A percentile compares a stretch with the other conserved stretches of the same genome.
These are phyloP conservation scores for Agrotis exclamationis DNA, from an alignment of 2,888 invertebrate species.

Conservation along the genomic window DNA sequence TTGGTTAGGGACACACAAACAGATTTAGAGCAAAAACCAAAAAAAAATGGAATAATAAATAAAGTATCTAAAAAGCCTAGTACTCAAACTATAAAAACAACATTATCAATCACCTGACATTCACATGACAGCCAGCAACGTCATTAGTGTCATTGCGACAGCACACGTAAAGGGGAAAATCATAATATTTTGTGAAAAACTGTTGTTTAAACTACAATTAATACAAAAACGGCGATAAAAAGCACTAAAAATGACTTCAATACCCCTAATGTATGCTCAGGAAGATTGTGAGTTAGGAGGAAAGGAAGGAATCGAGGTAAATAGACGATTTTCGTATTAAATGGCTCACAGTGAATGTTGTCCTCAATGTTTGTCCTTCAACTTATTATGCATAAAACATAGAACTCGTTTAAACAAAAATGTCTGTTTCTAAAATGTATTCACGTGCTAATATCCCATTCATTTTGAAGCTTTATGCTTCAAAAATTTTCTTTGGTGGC, in stretches of 20 bases:
- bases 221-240: conserved; percentile 39
- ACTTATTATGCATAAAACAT: conserved; percentile 41
- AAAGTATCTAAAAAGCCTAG: conserved; percentile 25
- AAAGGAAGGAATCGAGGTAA: conserved; percentile 90
- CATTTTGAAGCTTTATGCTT: conserved; percentile 12
- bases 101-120: conserved; percentile 56
- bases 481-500: neutral
- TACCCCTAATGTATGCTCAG: conserved; percentile 92
- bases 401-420: conserved; percentile 34
- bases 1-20: neutral
- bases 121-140: conserved; percentile 50
- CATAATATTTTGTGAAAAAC: conserved; percentile 50
- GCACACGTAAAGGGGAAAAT: conserved; percentile 66
- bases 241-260: conserved; percentile 82
- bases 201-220: conserved; percentile 31
- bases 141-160: conserved; percentile 60
- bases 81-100: conserved; percentile 12
- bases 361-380: conserved; percentile 64
- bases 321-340: conserved; percentile 27
- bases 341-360: conserved; percentile 51
- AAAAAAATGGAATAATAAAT: neutral
- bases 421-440: conserved; percentile 27
- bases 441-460: conserved; percentile 44
- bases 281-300: conserved; percentile 93
- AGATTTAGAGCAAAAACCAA: neutral